Base-by-base conservation (phyloP, 2,888 invertebrate genomes). In the Nemoura dubitans region DNA sequence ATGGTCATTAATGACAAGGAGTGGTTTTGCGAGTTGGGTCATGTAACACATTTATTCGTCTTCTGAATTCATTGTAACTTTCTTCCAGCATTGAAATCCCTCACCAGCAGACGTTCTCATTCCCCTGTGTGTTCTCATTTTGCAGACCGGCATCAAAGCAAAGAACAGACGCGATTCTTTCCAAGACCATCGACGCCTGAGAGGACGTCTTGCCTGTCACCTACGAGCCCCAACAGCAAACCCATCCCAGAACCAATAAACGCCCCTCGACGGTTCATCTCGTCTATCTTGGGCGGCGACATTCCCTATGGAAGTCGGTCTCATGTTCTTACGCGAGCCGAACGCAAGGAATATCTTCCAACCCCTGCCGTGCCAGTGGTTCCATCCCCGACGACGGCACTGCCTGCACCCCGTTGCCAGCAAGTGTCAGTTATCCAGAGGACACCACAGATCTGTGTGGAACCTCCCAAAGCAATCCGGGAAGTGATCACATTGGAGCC, bases 371-470 rank as follows among this genome's bases (percentile, higher is more conserved):
- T 86, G 2, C 84, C 87, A 14, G 87, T 88, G 5, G 82, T 87
- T 1, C 88, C 87, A 16, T 87, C 88, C 25, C 86, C 85, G 0
- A 86, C 86, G 0, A 87, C 87, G 0, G 84, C 87, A 14, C 86
- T 87, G 2, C 87, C 88, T 7, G 83, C 91, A 93, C 94, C 77
- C 94, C 87, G 88, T 78, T 88, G 88, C 42, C 87, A 87, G 59
- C 88, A 90, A 91, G 95, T 95, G 83, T 97, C 97, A 87, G 97
- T 97, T 5, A 97, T 97, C 90, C 96, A 97, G 90, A 94, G 97
- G 91, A 96, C 96, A 86, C 97, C 97, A 30, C 89, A 91, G 0
- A 90, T 87, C 42, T 83, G 86, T 29, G 76, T 87, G 16, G 59
- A 86, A 88, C 88, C 89, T 78, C 89, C 91, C 1, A 85, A 93